Evolutionary conservation across 2,797 vertebrate species (phyloP).

Genomic region (Philypnodon macrostomus): DNA sequence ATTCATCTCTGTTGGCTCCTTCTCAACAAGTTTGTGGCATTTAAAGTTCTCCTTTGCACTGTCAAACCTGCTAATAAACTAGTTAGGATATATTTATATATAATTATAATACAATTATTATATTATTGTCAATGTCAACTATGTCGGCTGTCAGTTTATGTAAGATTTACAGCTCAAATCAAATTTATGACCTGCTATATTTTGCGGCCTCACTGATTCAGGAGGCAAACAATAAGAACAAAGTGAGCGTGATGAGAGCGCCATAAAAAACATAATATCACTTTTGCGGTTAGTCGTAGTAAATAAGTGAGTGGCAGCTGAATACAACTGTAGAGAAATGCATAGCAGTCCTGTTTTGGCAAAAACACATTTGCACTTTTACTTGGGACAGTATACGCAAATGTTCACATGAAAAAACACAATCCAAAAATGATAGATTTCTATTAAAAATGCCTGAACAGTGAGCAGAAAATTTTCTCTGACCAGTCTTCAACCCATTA

Average conservation of each 20-base stretch:
- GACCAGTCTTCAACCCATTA: constrained; percentile 46
- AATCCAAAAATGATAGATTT: too few species aligned
- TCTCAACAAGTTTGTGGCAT: constrained; percentile 1
- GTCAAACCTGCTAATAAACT: too few species aligned
- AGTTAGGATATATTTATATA: too few species aligned
- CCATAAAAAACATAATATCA: constrained; percentile 5
- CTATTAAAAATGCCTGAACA: background rate
- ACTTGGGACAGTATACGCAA: too few species aligned
- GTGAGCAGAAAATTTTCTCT: constrained; percentile 36
- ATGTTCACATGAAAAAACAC: too few species aligned
- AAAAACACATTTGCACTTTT: too few species aligned
- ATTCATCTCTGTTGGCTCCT: constrained; percentile 1
- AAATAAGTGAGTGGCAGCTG: constrained; percentile 7
- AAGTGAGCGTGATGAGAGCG: constrained; percentile 3
- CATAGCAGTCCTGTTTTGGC: background rate
- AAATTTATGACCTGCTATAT: constrained; percentile 4
- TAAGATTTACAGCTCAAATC: constrained; percentile 6
- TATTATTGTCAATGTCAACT: background rate
- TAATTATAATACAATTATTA: too few species aligned
- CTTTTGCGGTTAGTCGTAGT: constrained; percentile 2
- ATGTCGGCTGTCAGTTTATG: constrained; percentile 8
- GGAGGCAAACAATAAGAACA: constrained; percentile 10
- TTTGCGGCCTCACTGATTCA: background rate
- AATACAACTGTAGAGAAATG: background rate
- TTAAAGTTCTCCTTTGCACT: constrained; percentile 8